Conservation (phyloP, 1,140 invertebrate genomes). For the Amphibalanus amphitrite region DNA sequence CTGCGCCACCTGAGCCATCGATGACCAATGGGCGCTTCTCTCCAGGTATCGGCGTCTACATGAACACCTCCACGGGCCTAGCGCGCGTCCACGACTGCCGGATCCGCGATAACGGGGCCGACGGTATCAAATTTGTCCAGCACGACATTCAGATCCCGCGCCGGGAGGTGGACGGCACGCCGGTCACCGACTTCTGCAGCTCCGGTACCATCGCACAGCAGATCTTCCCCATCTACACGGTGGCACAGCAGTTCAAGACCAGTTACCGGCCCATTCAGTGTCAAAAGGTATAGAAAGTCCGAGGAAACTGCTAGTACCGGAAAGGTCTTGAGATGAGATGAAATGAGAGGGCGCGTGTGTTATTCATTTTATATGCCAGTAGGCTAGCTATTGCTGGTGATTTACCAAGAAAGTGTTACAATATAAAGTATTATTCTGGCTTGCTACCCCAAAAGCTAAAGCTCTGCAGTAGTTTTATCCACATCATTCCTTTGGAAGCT, state of each 20-base stretch:
- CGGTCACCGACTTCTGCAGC: slow-evolving; percentile 46
- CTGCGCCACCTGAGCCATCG: background rate
- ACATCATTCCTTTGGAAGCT: too few species aligned
- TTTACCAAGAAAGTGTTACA: too few species aligned
- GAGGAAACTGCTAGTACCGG: too few species aligned
- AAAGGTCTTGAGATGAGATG: too few species aligned
- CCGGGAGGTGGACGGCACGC: slow-evolving; percentile 22
- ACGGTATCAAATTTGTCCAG: slow-evolving; percentile 50
- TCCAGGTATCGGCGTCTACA: slow-evolving; percentile 29
- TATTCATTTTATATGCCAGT: too few species aligned
- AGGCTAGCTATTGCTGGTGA: too few species aligned
- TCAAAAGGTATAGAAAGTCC: slow-evolving; percentile 41
- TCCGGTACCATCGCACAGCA: slow-evolving; percentile 58
- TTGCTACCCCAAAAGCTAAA: too few species aligned
- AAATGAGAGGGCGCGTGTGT: too few species aligned
- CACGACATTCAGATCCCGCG: background rate
- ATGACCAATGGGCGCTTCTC: too few species aligned
- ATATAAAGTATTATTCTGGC: too few species aligned
- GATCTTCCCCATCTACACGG: slow-evolving; percentile 43
- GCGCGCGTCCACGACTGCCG: slow-evolving; percentile 47
- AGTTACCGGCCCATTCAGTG: slow-evolving; percentile 39
- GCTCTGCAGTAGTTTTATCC: too few species aligned
- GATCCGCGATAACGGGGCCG: slow-evolving; percentile 59
- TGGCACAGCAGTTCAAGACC: slow-evolving; percentile 18
- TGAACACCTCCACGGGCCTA: slow-evolving; percentile 67